phyloP scores from a whole-genome alignment of 92 coral and sea anemone genomes.

The Epizoanthus rinbou region DNA sequence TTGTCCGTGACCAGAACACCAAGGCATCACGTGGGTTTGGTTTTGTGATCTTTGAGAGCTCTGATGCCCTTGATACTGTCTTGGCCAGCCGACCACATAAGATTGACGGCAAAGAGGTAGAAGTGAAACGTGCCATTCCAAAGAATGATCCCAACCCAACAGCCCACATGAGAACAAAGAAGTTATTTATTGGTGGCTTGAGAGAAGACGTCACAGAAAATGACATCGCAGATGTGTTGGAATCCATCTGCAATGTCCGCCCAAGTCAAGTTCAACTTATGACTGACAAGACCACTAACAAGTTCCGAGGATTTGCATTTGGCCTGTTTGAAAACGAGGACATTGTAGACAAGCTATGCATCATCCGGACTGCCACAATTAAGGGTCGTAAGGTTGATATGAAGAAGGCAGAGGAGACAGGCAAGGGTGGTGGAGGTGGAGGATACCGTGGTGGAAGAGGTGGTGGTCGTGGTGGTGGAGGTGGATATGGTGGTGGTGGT shows the following conservation, averaged over 20 bases:
- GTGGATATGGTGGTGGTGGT: conserved; percentile 50
- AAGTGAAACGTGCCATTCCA: conserved; percentile 90
- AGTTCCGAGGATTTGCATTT: conserved; percentile 75
- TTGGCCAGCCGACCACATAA: conserved; percentile 59
- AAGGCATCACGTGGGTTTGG: conserved; percentile 67
- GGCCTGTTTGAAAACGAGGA: conserved; percentile 74
- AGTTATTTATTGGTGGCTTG: conserved; percentile 91
- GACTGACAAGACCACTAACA: conserved; percentile 50
- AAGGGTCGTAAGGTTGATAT: conserved; percentile 72
- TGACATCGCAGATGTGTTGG: conserved; percentile 68
- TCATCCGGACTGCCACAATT: conserved; percentile 67
- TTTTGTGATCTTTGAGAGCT: conserved; percentile 57
- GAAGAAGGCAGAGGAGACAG: conserved; percentile 91
- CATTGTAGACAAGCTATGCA: conserved; percentile 87
- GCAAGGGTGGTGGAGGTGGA: conserved; percentile 55
- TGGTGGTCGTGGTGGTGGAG: conserved; percentile 60
- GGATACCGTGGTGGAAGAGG: conserved; percentile 67
- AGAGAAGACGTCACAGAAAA: conserved; percentile 70
- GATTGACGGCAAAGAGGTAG: conserved; percentile 74
- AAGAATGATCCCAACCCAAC: conserved; percentile 82
- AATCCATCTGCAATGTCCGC: conserved; percentile 60
- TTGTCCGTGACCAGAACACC: conserved; percentile 49
- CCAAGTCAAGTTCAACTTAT: conserved; percentile 65
- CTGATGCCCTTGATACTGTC: conserved; percentile 60
- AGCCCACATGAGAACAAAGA: conserved; percentile 83